phyloP scores from a whole-genome alignment of 2,888 invertebrate genomes.

The Sarcophaga variegata region DNA sequence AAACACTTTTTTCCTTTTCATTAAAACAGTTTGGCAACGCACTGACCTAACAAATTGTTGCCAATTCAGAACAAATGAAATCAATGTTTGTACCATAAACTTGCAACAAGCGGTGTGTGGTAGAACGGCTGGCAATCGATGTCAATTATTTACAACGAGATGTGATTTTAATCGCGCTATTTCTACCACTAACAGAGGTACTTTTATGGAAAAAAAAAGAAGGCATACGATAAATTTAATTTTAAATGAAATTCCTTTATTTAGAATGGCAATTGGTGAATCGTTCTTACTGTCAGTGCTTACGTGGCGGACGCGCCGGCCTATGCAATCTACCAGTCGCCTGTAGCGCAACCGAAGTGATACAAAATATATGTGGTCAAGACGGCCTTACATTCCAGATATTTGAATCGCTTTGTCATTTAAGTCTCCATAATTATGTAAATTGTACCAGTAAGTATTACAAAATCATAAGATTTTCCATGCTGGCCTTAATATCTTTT shows the following conservation, averaged over 20 bases:
- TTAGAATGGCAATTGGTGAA: slow-evolving; percentile 32
- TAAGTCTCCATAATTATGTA: slow-evolving; percentile 16
- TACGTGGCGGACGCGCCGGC: slow-evolving; percentile 8
- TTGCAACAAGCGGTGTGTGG: slow-evolving; percentile 12
- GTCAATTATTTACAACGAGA: slow-evolving; percentile 38
- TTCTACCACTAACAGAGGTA: slow-evolving; percentile 5
- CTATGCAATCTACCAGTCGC: slow-evolving; percentile 13
- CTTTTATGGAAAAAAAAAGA: neutral
- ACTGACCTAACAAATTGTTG: slow-evolving; percentile 41
- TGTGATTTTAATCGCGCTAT: slow-evolving; percentile 43
- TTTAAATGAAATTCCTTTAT: neutral
- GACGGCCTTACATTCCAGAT: neutral
- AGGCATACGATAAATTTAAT: neutral
- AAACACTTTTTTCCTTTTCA: no score
- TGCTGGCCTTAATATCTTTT: neutral
- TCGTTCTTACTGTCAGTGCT: slow-evolving; percentile 21
- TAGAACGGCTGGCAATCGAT: neutral
- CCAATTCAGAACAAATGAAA: slow-evolving; percentile 22
- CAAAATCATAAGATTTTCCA: neutral
- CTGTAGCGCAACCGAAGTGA: neutral
- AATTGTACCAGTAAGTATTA: slow-evolving; percentile 48
- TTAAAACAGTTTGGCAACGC: slow-evolving; percentile 33
- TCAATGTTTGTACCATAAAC: slow-evolving; percentile 14
- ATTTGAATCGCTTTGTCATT: slow-evolving; percentile 46
- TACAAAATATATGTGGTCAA: slow-evolving; percentile 30